phyloP scores from a whole-genome alignment of 1,140 invertebrate genomes.

The Drosophila orosa region DNA sequence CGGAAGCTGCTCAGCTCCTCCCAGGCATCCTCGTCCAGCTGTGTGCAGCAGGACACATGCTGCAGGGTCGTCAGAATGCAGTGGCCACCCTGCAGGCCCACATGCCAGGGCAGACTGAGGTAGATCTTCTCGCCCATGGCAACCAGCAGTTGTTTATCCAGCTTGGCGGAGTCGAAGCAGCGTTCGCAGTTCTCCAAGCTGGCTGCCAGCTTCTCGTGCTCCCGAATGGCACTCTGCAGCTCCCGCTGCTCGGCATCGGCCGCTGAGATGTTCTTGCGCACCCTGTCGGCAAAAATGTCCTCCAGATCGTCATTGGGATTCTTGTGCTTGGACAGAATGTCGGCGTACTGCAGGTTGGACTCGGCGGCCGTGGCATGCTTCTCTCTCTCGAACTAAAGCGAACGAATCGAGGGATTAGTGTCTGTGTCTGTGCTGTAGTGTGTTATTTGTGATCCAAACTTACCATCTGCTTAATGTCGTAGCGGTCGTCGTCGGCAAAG shows the following conservation, averaged over 20 bases:
- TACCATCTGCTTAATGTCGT: constrained; percentile 94
- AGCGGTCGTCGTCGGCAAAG: constrained; percentile 96
- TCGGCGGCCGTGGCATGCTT: constrained; percentile 93
- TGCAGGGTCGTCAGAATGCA: constrained; percentile 94
- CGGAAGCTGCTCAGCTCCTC: constrained; percentile 92
- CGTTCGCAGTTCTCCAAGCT: constrained; percentile 91
- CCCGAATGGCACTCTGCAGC: constrained; percentile 89
- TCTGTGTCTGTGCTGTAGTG: neutral
- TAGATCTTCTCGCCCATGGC: constrained; percentile 92
- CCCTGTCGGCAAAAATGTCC: constrained; percentile 91
- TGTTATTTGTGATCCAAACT: constrained; percentile 43
- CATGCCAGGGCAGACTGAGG: constrained; percentile 90
- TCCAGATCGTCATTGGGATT: constrained; percentile 92
- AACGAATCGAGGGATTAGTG: neutral
- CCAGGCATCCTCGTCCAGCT: constrained; percentile 97
- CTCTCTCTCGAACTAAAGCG: constrained; percentile 92
- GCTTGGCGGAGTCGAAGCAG: constrained; percentile 92
- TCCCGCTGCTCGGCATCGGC: constrained; percentile 87
- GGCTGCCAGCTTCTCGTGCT: constrained; percentile 86
- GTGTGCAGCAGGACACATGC: constrained; percentile 91
- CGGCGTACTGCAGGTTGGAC: constrained; percentile 92
- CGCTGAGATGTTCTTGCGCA: constrained; percentile 87
- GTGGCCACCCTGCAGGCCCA: constrained; percentile 93
- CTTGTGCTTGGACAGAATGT: constrained; percentile 88
- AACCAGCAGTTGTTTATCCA: constrained; percentile 95